phyloP scores from a whole-genome alignment of 2,797 vertebrate genomes.

The Hirundo rustica region DNA sequence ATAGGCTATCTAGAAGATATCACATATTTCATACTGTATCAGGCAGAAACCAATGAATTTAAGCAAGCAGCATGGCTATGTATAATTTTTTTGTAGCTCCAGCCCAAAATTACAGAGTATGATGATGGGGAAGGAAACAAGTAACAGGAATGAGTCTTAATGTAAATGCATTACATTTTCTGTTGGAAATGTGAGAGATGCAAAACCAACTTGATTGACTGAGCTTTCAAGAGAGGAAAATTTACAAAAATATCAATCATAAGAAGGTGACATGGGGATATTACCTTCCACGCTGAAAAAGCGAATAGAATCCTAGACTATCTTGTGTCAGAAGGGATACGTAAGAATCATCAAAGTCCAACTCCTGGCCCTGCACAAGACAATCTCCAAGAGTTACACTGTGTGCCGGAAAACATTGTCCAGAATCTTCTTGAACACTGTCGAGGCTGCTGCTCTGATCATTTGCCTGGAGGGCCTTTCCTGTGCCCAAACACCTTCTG shows the following conservation, averaged over 20 bases:
- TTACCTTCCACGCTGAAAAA: background rate
- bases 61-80: background rate
- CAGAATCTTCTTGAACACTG: background rate
- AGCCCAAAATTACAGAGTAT: background rate
- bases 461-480: background rate
- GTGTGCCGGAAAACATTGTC: background rate
- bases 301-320: background rate
- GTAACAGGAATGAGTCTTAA: background rate
- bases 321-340: background rate
- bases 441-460: background rate
- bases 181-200: background rate
- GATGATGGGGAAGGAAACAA: background rate
- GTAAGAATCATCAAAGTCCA: background rate
- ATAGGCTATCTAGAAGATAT: background rate
- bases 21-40: background rate
- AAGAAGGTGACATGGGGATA: background rate
- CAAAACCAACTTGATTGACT: background rate
- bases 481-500: background rate
- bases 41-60: background rate
- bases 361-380: background rate
- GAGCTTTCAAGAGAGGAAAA: background rate
- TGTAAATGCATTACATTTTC: background rate
- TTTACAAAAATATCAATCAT: background rate
- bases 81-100: background rate
- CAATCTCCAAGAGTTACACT: background rate